Evolutionary conservation across 2,888 invertebrate species (phyloP).

Genomic region (Drosophila kuntzei): DNA sequence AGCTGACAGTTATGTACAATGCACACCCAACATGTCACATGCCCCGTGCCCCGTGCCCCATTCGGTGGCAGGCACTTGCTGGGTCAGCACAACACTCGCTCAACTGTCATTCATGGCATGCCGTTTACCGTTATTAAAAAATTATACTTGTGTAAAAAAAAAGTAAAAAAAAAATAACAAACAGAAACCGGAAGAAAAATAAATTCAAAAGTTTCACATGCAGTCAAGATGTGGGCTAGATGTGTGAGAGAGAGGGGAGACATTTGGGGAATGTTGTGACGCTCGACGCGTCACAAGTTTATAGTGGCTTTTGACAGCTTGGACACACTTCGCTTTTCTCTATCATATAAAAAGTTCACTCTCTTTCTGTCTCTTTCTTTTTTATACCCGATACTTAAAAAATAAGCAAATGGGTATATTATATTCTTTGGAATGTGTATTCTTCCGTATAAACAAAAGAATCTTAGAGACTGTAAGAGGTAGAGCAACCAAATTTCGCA

Average conservation of each 20-base stretch:
- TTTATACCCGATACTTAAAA: too few species aligned
- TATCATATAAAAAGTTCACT: slow-evolving; percentile 54
- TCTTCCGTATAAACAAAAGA: too few species aligned
- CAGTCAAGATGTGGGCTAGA: slow-evolving; percentile 25
- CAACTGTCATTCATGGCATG: slow-evolving; percentile 77
- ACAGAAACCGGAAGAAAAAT: slow-evolving; percentile 51
- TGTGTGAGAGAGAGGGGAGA: slow-evolving; percentile 4
- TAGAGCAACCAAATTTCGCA: too few species aligned
- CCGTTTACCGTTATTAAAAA: slow-evolving; percentile 80
- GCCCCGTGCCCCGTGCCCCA: neutral
- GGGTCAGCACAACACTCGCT: slow-evolving; percentile 64
- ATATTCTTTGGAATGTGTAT: too few species aligned
- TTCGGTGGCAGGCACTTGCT: slow-evolving; percentile 29
- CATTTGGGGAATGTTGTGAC: slow-evolving; percentile 71
- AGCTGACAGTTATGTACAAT: slow-evolving; percentile 78
- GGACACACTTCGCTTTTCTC: slow-evolving; percentile 78
- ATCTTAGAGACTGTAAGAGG: too few species aligned
- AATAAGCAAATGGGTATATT: too few species aligned
- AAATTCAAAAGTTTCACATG: slow-evolving; percentile 78
- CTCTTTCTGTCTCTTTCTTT: slow-evolving; percentile 8
- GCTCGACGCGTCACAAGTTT: slow-evolving; percentile 83
- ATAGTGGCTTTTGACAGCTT: slow-evolving; percentile 84
- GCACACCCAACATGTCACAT: slow-evolving; percentile 13
- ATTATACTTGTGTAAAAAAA: slow-evolving; percentile 58
- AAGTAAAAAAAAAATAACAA: slow-evolving; percentile 30